Base-by-base conservation (phyloP, 2,113 vertebrate genomes). In the Protomyctophum bolini region DNA sequence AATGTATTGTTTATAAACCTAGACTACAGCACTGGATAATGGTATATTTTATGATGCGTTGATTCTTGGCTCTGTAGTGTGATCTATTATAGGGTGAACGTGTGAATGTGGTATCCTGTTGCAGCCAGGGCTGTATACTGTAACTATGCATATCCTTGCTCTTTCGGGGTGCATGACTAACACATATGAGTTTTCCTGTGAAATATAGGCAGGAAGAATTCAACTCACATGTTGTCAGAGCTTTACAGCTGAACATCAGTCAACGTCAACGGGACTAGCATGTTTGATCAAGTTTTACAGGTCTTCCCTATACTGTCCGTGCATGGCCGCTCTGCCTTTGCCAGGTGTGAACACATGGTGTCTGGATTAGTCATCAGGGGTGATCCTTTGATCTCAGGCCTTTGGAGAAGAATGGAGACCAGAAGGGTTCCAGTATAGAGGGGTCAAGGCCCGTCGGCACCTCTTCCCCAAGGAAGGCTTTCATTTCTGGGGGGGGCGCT, bases 361-460 rank as follows among this genome's bases (percentile, higher is more conserved):
- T 47, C 21, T 69, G 54, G 71, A 60, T 56, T 51, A 52, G 21
- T 76, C 69, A 56, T 81, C 54, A n/a, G 7, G 4, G n/a, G 33
- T 41, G 33, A 41, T 41, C 33, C 14, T 49, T 46, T 45, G 61
- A 66, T 79, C 66, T 68, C 55, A 63, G 66, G 46, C 21, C n/a
- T 12, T 41, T 8, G 21, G 45, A 12, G 29, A 46, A 11, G 33
- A 10, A n/a, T 41, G 33, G 58, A 60, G 58, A 60, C 11, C 33
- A 11, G 33, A 41, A 14, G n/a, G 61, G 63, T 21, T 69, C 47
- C 60, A 62, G 15, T 14, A 48, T 61, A 45, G 61, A 41, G 58
- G 55, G 68, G 58, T 68, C 48, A 65, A 47, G 29, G 9, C 57
- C 45, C 28, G 28, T 29, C 2, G 11, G 45, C 33, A 41, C 5